Percentiles rank a stretch among this genome's conserved stretches.
Conservation (phyloP, 2,797 vertebrate species). For the Dermochelys coriacea region DNA sequence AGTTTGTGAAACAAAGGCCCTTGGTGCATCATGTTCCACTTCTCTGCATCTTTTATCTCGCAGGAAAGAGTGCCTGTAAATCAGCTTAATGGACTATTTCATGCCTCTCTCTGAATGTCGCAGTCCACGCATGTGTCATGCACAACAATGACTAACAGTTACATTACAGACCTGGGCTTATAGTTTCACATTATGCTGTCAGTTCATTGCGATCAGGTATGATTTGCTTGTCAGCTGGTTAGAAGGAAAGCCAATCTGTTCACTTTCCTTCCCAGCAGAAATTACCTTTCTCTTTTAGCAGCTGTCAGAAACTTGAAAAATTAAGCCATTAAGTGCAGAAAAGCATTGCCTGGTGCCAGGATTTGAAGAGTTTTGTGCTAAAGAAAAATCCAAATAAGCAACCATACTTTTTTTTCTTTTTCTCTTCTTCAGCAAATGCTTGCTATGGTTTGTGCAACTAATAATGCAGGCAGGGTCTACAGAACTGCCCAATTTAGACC, state of each 20-base stretch:
- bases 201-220: neutral
- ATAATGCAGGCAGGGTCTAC: neutral
- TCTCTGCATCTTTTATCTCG: neutral
- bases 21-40: neutral
- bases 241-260: conserved; percentile 3
- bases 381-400: neutral
- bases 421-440: neutral
- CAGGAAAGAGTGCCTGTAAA: fast-evolving
- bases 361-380: neutral
- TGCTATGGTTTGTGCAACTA: neutral
- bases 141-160: fast-evolving
- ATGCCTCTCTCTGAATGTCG: fast-evolving
- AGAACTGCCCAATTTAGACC: neutral
- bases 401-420: neutral
- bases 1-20: neutral
- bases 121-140: fast-evolving
- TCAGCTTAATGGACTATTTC: fast-evolving
- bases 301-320: conserved; percentile 6
- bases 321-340: neutral
- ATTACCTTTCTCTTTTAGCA: neutral
- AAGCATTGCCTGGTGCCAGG: neutral
- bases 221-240: neutral
- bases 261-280: conserved; percentile 26
- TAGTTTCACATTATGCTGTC: neutral
- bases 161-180: neutral